Evolutionary conservation across 2,797 vertebrate genomes (phyloP).

Genomic region (Clamator glandarius): DNA sequence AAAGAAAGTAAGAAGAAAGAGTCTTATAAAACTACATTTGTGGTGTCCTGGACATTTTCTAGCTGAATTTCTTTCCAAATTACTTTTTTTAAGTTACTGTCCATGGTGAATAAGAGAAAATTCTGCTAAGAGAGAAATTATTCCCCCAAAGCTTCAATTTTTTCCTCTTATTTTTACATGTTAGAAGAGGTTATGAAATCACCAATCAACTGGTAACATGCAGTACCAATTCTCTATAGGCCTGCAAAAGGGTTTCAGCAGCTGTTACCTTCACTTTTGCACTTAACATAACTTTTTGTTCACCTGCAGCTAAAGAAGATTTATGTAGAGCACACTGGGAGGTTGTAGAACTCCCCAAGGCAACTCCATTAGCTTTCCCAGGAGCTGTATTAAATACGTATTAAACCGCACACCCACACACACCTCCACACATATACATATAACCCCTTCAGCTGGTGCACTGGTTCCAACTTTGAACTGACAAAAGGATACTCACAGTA

Average conservation of each 20-base stretch:
- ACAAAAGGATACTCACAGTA: slow-evolving; percentile 1
- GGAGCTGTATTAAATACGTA: slow-evolving; percentile 69
- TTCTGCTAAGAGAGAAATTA: slow-evolving; percentile 36
- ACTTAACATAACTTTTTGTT: slow-evolving; percentile 79
- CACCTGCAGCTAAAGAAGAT: slow-evolving; percentile 77
- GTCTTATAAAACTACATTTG: slow-evolving; percentile 66
- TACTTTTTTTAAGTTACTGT: slow-evolving; percentile 60
- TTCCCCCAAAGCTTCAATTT: slow-evolving; percentile 40
- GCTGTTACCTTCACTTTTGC: slow-evolving; percentile 75
- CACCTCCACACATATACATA: background rate
- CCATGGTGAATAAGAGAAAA: slow-evolving; percentile 58
- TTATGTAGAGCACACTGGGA: slow-evolving; percentile 66
- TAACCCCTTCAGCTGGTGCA: slow-evolving; percentile 24
- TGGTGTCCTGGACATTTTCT: slow-evolving; percentile 55
- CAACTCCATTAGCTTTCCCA: slow-evolving; percentile 76
- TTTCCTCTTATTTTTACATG: slow-evolving; percentile 59
- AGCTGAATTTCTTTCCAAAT: slow-evolving; percentile 66
- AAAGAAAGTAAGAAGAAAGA: slow-evolving; percentile 45
- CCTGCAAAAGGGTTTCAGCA: slow-evolving; percentile 74
- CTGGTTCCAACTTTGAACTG: slow-evolving; percentile 26
- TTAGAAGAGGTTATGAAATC: slow-evolving; percentile 67
- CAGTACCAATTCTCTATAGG: slow-evolving; percentile 67
- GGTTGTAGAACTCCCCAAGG: slow-evolving; percentile 74
- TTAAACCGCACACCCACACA: slow-evolving; percentile 46
- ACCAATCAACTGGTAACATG: slow-evolving; percentile 63